Conservation (phyloP, 2,113 vertebrate genomes). For the Xyrauchen texanus region DNA sequence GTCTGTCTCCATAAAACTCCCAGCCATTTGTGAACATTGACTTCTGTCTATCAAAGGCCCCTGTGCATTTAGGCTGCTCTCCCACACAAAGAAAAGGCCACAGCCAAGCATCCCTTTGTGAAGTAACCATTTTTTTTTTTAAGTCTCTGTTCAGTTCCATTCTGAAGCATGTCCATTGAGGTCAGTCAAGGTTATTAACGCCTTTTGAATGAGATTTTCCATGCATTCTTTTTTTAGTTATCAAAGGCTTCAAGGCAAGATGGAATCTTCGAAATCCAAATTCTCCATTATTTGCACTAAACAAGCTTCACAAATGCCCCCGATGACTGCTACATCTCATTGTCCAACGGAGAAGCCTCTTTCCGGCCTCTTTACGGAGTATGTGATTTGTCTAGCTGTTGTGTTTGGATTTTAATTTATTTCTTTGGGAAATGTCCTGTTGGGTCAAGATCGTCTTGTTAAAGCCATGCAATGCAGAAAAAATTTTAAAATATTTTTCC, state of each 20-base stretch:
- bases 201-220: constrained; percentile 70
- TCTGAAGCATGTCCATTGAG: constrained; percentile 58
- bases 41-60: constrained; percentile 70
- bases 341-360: constrained; percentile 60
- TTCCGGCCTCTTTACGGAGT: constrained; percentile 27
- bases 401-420: not conserved
- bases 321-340: constrained; percentile 61
- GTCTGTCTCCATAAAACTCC: constrained; percentile 61
- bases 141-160: constrained; percentile 51
- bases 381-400: not conserved
- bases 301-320: constrained; percentile 60
- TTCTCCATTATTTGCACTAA: constrained; percentile 60
- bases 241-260: constrained; percentile 42
- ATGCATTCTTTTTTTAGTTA: constrained; percentile 67
- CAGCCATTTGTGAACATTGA: constrained; percentile 62
- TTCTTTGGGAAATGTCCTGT: not conserved
- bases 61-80: constrained; percentile 61
- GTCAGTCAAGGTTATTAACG: constrained; percentile 70
- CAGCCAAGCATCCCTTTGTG: not conserved
- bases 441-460: not conserved
- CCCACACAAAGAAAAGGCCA: constrained; percentile 29
- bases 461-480: not conserved
- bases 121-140: not conserved
- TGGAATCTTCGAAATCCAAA: constrained; percentile 52
- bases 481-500: not conserved